Conservation (phyloP, 2,888 invertebrate species). For the Xestoiulus laeticollis region DNA sequence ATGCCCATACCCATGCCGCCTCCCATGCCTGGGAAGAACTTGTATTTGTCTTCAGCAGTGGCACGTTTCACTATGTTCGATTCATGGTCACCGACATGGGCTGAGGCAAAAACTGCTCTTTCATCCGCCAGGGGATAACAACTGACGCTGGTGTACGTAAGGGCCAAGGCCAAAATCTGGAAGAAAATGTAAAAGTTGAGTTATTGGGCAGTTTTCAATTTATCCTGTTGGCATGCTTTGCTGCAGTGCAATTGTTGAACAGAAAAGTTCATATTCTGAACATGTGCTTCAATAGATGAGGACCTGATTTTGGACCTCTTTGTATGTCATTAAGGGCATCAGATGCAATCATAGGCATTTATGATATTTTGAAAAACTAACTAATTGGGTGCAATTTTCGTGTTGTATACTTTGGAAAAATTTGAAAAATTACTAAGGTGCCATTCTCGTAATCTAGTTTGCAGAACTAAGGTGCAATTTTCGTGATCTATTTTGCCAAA, state of each 20-base stretch:
- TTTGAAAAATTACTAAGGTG: no score
- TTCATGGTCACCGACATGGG: neutral
- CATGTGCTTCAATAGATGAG: no score
- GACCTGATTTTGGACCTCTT: no score
- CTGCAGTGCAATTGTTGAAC: neutral
- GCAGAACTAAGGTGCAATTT: no score
- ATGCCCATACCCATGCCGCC: neutral
- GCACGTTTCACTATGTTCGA: neutral
- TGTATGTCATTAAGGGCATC: no score
- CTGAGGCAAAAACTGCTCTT: neutral
- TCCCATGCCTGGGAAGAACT: neutral
- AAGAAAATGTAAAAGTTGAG: neutral
- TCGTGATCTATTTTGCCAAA: no score
- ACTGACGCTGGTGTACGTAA: neutral
- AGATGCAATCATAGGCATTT: no score
- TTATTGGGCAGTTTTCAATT: neutral
- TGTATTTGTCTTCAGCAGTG: neutral
- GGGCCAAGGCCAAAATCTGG: constrained; percentile 9
- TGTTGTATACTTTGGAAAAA: no score
- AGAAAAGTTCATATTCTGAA: no score
- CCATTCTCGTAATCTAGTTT: no score
- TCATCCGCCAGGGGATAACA: neutral
- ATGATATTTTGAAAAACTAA: no score
- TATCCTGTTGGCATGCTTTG: neutral
- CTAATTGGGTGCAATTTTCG: no score